Evolutionary conservation across 2,888 invertebrate species (phyloP), one percentile per base, ranked within the genome.

Genomic region (Lymantria monacha): DNA sequence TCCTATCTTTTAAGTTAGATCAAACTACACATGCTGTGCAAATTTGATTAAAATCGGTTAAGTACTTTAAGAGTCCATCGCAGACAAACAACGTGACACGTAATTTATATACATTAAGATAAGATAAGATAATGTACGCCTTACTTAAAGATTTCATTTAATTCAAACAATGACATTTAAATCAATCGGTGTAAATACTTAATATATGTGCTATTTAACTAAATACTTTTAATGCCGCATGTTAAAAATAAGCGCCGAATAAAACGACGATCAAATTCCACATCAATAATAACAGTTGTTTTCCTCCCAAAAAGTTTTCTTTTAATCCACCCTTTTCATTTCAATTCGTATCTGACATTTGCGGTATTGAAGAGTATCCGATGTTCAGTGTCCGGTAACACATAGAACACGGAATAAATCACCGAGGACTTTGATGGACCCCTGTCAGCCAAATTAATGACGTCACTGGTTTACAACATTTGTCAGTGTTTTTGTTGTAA

Each of bases 371-470:
- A 47, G 48, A 49, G 47, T 61, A 64, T 68, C 60, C 59, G 45
- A 58, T 60, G 58, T 55, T 53, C 58, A 58, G 61, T 55, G 51
- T 70, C 62, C 51, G 60, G 61, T 68, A 61, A 62, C 68, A 68
- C 63, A 68, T 61, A 56, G 49, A 45, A 63, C 55, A 60, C 45
- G 50, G 49, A 56, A 73, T 74, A 74, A 74, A 74, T 74, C 73
- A 74, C 66, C 57, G 57, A 48, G 54, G 37, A 46, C 53, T 60
- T 61, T 69, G 70, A 69, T 64, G 67, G 58, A 69, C 69, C 68
- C 61, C 61, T 67, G 74, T 74, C 73, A 60, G 43, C 50, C 49
- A 61, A 66, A 71, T 72, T 70, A 73, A 73, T 72, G 74, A 45
- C 63, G 36, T 42, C 49, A 56, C 38, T 40, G 49, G 30, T 44